phyloP scores from a whole-genome alignment of 2,113 vertebrate genomes.

The Prietella phreatophila region DNA sequence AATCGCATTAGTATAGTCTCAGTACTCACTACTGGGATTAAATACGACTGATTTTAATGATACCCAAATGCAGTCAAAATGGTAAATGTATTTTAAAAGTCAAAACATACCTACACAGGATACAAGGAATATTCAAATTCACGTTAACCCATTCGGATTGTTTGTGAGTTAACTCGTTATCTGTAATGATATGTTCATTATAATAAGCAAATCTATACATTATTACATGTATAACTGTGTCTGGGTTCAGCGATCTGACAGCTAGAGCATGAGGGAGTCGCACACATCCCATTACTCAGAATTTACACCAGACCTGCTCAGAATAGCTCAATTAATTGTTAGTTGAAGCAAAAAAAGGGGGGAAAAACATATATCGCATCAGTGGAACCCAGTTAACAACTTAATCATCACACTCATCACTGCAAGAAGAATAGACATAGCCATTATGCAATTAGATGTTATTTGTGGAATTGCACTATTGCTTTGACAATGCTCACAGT shows the following conservation, averaged over 20 bases:
- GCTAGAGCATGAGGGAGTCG: not conserved
- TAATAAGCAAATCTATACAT: not conserved
- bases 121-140: not conserved
- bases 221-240: not conserved
- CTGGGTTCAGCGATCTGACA: not conserved
- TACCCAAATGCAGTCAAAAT: not conserved
- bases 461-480: conserved; percentile 83
- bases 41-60: not conserved
- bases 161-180: not conserved
- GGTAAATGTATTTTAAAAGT: not conserved
- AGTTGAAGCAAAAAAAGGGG: conserved; percentile 69
- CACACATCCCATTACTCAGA: conserved; percentile 37
- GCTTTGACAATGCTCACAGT: conserved; percentile 79
- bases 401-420: conserved; percentile 85
- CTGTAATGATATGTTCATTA: not conserved
- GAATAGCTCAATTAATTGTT: conserved; percentile 48
- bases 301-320: conserved; percentile 39
- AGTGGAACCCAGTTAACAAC: conserved; percentile 87
- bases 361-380: conserved; percentile 71
- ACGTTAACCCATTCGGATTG: not conserved
- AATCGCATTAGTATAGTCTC: not conserved
- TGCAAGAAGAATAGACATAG: conserved; percentile 41
- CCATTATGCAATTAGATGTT: conserved; percentile 48
- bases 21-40: not conserved
- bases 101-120: not conserved